Evolutionary conservation across 2,797 vertebrate species (phyloP), one percentile per base, ranked within the genome.

Genomic region (Natrix natrix): DNA sequence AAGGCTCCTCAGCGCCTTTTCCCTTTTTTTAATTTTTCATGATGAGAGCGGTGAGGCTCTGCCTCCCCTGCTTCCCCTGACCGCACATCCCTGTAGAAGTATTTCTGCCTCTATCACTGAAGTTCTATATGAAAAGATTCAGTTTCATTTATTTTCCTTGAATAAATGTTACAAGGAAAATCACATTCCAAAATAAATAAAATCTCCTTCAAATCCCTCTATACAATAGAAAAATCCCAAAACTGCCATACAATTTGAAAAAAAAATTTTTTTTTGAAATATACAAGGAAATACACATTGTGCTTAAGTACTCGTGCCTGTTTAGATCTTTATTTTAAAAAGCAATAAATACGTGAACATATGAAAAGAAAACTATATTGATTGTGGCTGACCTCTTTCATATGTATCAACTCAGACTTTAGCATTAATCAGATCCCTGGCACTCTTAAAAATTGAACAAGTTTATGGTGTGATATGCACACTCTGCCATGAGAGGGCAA

Each of bases 401-500:
- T 5, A 7, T 7, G 1, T 12, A 28, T 10, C 0, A 0, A 94
- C 48, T 14, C 20, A 26, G 89, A 52, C 55, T 2, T 11, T 52
- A 61, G 37, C 7, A 2, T 28, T 22, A 37, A 63, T 59, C 22
- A 78, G 52, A 24, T 10, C 48, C 60, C 37, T 59, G 11, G 12
- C 14, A 22, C 4, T 87, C 78, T 88, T 91, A 52, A 91, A 91
- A 90, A 8, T 0, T 1, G 5, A 87, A 28, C n/a, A 37, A 5
- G 17, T 26, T 61, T 52, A 43, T 22, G n/a, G 48, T 92, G 56
- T 17, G 86, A 43, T 93, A 96, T 86, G 26, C 0, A 1, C 4
- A 0, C 0, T 12, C 92, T 94, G 17, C 95, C 97, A 93, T 96
- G 93, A 97, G 98, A 96, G 96, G 94, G 96, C 95, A 97, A 96